Evolutionary conservation across 2,113 vertebrate genomes (phyloP), one percentile per base, ranked within the genome.

Genomic region (Myotis lucifugus): DNA sequence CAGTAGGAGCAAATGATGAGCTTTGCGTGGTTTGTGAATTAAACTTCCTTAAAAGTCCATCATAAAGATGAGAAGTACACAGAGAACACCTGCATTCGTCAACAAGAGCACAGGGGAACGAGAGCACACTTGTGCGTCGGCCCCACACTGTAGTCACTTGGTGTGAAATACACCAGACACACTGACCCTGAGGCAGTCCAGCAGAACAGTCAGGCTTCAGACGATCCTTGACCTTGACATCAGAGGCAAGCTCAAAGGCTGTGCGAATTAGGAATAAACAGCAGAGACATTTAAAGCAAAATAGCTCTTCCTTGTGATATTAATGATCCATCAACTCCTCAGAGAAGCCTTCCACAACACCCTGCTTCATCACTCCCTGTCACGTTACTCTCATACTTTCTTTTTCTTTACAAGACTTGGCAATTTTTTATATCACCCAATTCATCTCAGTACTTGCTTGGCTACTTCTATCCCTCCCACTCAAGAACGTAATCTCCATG

Each of bases 21-120:
- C 32, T 88, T 96, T 89, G 56, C 90, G 11, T 81, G 64, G 77
- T 32, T 72, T 96, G 94, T 88, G 90, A 72, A 88, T 97, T 95
- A 85, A 40, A 46, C 37, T 91, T 97, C 87, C 94, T 27, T 42
- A 0, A 85, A 94, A 85, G 70, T 78, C 85, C 84, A 29, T 93
- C 78, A 78, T 23, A 92, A 94, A 95, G 88, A 40, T 52, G 56
- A 83, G 46, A 74, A n/a, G 29, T 2, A 8, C 13, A 12, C 18
- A 54, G 50, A 19, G 56, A 73, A 23, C 34, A 32, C 6, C 14
- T 46, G 25, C 17, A 67, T 82, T 54, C 46, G 34, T 66, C 37
- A 66, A 13, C 8, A 32, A 6, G 9, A 77, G 66, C 61, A 61
- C 0, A 19, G 25, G 4, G n/a, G 29, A 54, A 64, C 1, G 37